Evolutionary conservation across 2,113 vertebrate genomes (phyloP).

Genomic region (Myotis davidii): DNA sequence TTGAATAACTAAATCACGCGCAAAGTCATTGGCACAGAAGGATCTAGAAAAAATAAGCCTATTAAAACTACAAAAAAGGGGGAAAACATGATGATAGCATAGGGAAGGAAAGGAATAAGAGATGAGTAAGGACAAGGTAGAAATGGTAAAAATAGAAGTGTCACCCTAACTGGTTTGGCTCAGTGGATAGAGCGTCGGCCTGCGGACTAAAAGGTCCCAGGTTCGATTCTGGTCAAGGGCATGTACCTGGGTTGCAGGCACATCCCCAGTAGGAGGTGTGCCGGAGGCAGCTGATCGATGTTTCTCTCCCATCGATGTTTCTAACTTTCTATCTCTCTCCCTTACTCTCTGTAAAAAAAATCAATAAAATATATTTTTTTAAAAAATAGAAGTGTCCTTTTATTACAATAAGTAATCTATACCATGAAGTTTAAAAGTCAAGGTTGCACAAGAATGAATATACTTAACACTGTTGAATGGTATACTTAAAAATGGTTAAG

Average conservation of each 20-base stretch:
- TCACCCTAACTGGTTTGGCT: no score
- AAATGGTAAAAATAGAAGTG: neutral
- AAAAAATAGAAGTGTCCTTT: neutral
- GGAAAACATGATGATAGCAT: neutral
- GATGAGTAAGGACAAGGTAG: neutral
- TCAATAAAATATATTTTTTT: no score
- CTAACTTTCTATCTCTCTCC: no score
- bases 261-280: no score
- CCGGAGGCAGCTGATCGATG: no score
- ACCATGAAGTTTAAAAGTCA: neutral
- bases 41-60: neutral
- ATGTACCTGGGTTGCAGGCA: no score
- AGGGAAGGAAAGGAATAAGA: neutral
- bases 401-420: neutral
- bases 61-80: neutral
- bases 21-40: neutral
- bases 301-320: no score
- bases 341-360: no score
- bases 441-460: neutral
- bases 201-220: no score
- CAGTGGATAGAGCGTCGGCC: no score
- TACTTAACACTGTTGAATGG: neutral
- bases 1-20: neutral
- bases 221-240: no score
- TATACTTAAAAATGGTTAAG: neutral